phyloP scores from a whole-genome alignment of 2,797 vertebrate genomes.

The Vireo griseus region DNA sequence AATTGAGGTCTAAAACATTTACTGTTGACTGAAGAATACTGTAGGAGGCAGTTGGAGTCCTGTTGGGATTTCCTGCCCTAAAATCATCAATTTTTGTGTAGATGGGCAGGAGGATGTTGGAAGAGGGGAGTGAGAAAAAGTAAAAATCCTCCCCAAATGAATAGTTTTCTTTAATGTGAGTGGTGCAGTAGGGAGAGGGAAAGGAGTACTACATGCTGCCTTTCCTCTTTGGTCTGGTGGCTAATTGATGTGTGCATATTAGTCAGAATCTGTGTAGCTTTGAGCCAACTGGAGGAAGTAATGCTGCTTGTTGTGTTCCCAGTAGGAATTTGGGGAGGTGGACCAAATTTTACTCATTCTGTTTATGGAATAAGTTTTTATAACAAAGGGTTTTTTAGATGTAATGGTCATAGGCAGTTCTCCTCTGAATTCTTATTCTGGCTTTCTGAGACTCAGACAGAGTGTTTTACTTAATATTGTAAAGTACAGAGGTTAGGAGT shows the following conservation, averaged over 20 bases:
- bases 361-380: not conserved
- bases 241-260: not conserved
- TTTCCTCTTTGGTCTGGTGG: not conserved
- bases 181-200: not conserved
- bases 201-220: not conserved
- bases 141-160: fast-evolving
- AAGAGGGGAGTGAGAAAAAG: fast-evolving
- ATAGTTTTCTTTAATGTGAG: not conserved
- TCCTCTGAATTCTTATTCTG: not conserved
- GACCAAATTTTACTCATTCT: not conserved
- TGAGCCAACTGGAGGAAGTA: not conserved
- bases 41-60: not conserved
- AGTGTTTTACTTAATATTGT: not conserved
- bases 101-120: not conserved
- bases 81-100: not conserved
- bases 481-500: not conserved
- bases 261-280: not conserved
- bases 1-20: not conserved
- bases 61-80: not conserved
- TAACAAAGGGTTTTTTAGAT: not conserved
- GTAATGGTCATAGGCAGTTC: not conserved
- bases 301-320: not conserved
- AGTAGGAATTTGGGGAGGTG: not conserved
- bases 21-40: not conserved
- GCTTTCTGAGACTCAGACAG: not conserved